Evolutionary conservation across 2,113 vertebrate genomes (phyloP), one percentile per base, ranked within the genome.

Genomic region (Gallinago jamesoni): DNA sequence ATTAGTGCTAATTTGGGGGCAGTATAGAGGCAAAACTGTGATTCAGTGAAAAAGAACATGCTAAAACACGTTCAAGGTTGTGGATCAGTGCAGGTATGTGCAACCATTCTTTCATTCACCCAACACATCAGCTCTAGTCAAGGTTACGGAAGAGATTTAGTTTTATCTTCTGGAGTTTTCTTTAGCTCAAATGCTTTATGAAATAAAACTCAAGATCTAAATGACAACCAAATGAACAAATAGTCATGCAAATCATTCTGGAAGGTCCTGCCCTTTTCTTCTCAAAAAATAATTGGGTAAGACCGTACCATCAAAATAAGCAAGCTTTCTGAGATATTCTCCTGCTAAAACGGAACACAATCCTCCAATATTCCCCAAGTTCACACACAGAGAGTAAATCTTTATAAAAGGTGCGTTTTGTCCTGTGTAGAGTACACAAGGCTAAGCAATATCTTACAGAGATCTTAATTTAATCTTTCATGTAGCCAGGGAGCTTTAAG

Each of bases 401-500:
- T 79, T 79, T 79, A 30, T 14, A 69, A 72, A 60, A 91, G 35
- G 35, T 8, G 7, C 24, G 12, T 52, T 92, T 62, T 59, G 41
- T 70, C 67, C 91, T 80, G 57, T 63, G 33, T 33, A 62, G 63
- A 90, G 85, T 35, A 59, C 19, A 53, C 21, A 85, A 75, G 85
- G 52, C 37, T 87, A 91, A 96, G 85, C 72, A 92, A 43, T 57
- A 82, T 48, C 76, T 56, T 50, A 64, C 25, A 81, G 45, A 60
- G 62, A 52, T 66, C 96, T 89, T 95, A 93, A 93, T 43, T 78
- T 77, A 68, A 90, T 73, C 81, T 77, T 94, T 84, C 48, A 43
- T 66, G 55, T 70, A 96, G 93, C 72, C 66, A 94, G 89, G 73
- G 90, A 96, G 47, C 87, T 96, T 86, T 87, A 84, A 91, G 39